These are phyloP conservation scores for Macaria notata DNA, from an alignment of 2,888 invertebrate genomes.

Conservation along the genomic window DNA sequence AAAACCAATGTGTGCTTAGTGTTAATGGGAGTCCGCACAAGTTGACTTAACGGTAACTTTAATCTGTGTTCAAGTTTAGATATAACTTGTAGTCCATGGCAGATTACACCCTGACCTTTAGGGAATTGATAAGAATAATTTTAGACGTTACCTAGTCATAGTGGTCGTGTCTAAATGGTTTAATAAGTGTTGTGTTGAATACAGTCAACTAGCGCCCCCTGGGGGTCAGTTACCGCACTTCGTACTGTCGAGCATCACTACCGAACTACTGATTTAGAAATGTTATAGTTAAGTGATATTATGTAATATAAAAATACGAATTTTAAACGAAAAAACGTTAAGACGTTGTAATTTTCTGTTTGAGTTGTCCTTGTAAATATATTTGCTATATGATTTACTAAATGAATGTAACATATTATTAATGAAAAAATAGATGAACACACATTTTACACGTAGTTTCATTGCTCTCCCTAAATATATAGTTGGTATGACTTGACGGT, in stretches of 20 bases:
- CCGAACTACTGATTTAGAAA: slow-evolving; percentile 70
- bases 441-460: slow-evolving; percentile 70
- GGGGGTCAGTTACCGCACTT: slow-evolving; percentile 54
- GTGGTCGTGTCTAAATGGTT: slow-evolving; percentile 6
- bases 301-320: slow-evolving; percentile 81
- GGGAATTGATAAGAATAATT: slow-evolving; percentile 21
- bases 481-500: background rate
- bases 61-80: slow-evolving; percentile 20
- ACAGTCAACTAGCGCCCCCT: slow-evolving; percentile 28
- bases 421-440: slow-evolving; percentile 80
- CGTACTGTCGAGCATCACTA: slow-evolving; percentile 55
- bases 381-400: slow-evolving; percentile 82
- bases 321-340: slow-evolving; percentile 77
- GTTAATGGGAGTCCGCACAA: slow-evolving; percentile 2
- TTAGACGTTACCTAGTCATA: slow-evolving; percentile 16
- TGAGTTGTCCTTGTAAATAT: slow-evolving; percentile 80
- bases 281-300: slow-evolving; percentile 77
- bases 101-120: slow-evolving; percentile 9
- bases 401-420: slow-evolving; percentile 82
- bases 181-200: slow-evolving; percentile 11
- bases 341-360: slow-evolving; percentile 74
- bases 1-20: background rate
- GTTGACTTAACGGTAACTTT: slow-evolving; percentile 5
- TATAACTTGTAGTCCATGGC: slow-evolving; percentile 13
- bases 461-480: slow-evolving; percentile 32